A percentile compares a stretch with the other conserved stretches of the same genome.
Evolutionary conservation across 2,888 invertebrate species (phyloP).

Genomic region (Stenodema calcarata): DNA sequence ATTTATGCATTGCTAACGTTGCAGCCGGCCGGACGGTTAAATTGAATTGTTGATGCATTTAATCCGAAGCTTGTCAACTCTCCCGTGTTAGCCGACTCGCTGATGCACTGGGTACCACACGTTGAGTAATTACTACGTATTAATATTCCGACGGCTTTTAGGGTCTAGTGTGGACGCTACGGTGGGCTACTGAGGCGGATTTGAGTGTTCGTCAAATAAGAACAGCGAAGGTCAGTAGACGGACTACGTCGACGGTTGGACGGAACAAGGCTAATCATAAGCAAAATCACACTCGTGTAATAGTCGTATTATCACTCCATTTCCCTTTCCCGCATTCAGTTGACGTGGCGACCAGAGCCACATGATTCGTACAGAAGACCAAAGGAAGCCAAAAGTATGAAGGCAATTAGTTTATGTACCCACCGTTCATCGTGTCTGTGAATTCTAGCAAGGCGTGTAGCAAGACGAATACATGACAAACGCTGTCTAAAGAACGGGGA

Average conservation of each 20-base stretch:
- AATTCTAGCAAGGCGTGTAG: too few species aligned
- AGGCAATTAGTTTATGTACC: too few species aligned
- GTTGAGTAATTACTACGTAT: not conserved
- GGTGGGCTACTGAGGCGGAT: not conserved
- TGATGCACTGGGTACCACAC: not conserved
- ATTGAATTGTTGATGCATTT: slow-evolving; percentile 16
- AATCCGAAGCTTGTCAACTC: slow-evolving; percentile 1
- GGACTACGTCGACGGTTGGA: not conserved
- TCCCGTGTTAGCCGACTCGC: not conserved
- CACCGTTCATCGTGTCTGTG: too few species aligned
- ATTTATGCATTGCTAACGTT: slow-evolving; percentile 7
- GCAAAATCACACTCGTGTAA: too few species aligned
- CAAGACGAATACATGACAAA: too few species aligned
- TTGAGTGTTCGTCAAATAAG: not conserved
- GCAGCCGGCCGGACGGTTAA: slow-evolving; percentile 1
- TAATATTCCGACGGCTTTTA: not conserved
- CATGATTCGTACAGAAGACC: too few species aligned
- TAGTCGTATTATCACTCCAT: too few species aligned
- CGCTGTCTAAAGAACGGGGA: too few species aligned
- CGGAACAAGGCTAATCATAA: too few species aligned
- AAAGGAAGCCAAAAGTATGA: too few species aligned
- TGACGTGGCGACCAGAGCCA: too few species aligned
- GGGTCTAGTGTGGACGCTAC: not conserved
- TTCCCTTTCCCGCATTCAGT: too few species aligned
- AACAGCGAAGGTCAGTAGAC: not conserved